Percentiles rank a stretch among this genome's conserved stretches.
Conservation (phyloP, 2,797 vertebrate species). For the Tapirus indicus region DNA sequence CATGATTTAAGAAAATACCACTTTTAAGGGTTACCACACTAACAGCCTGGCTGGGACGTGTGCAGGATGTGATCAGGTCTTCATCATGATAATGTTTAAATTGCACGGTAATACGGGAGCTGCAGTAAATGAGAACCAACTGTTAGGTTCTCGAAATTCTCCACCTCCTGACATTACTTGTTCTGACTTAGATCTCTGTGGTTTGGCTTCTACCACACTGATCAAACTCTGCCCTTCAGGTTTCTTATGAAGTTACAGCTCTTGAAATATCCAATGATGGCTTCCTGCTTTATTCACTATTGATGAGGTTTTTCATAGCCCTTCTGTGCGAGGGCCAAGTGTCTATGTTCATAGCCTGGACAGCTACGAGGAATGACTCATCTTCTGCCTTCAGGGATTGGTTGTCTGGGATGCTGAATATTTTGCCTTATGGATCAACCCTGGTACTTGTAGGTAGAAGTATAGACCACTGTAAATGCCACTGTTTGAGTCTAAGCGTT, state of each 20-base stretch:
- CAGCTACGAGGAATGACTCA: not conserved
- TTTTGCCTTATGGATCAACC: not conserved
- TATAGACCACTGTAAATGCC: not conserved
- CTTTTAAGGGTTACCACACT: not conserved
- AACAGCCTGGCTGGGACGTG: not conserved
- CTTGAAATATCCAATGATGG: not conserved
- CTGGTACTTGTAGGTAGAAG: not conserved
- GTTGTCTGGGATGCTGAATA: not conserved
- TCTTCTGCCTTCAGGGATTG: not conserved
- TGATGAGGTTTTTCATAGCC: not conserved
- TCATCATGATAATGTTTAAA: not conserved
- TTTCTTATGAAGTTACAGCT: constrained; percentile 35
- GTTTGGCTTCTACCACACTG: not conserved
- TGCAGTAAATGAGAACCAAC: not conserved
- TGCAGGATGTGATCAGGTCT: not conserved
- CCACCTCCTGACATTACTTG: not conserved
- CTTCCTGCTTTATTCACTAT: not conserved
- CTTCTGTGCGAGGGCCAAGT: not conserved
- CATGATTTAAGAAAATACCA: not conserved
- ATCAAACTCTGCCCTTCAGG: not conserved
- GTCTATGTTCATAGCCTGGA: not conserved
- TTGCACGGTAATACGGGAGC: not conserved
- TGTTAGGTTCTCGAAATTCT: not conserved
- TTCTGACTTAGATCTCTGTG: not conserved
- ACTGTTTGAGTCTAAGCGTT: not conserved